Evolutionary conservation across 1,140 invertebrate genomes (phyloP), one percentile per base, ranked within the genome.

Genomic region (Zelostemma sp.): DNA sequence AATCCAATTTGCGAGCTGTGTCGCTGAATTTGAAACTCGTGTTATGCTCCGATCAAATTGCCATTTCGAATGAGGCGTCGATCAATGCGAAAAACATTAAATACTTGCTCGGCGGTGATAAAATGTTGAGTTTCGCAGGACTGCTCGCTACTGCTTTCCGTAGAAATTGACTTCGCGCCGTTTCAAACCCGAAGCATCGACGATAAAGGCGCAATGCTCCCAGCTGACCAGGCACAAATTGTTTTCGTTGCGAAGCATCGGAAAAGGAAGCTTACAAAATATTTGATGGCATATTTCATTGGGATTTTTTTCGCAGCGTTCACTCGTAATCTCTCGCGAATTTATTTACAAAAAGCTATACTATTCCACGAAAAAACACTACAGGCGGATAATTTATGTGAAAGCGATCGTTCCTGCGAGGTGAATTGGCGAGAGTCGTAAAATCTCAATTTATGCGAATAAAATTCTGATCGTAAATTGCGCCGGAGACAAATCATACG

Each of bases 61-160:
- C 25, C 25, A 8, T 28, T 21, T 53, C 33, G 21, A 59, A 62
- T 55, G 58, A 73, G 56, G 67, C 66, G 63, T 66, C 62, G 72
- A 77, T 74, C 66, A 62, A 59, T 68, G 68, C 78, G 75, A 76
- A 78, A 79, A 79, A 81, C 79, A 79, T 81, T 80, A 81, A 81
- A 80, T 78, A 79, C 80, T 74, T 78, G 74, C 51, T 63, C 68
- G 76, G 74, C 71, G 77, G 65, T 75, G 71, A 77, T 79, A 80
- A 80, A 81, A 79, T 68, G 75, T 40, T 72, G 74, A 80, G 78
- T 74, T 80, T 77, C 72, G 76, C 59, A 69, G 68, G 60, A 76
- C 75, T 70, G 72, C 46, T n/a, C n/a, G n/a, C 55, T 35, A 59
- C 11, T 54, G 45, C 1, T 14, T 40, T 55, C 15, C 12, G 46